Base-by-base conservation (phyloP, 2,113 vertebrate species). In the Baryphthengus martii region DNA sequence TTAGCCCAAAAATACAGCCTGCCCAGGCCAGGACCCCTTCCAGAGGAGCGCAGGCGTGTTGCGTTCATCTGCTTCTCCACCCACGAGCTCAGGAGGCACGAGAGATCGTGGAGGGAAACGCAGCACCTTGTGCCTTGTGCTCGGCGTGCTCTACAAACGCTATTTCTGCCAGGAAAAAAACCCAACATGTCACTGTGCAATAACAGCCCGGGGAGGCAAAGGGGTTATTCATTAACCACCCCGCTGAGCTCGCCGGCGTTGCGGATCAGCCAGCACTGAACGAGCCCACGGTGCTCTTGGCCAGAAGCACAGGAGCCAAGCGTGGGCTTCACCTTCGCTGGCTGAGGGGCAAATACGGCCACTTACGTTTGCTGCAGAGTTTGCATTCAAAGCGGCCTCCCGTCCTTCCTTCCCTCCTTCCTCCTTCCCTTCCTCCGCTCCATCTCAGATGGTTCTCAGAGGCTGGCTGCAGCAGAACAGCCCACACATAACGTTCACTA, bases 401-500 rank as follows among this genome's bases (percentile, higher is more conserved):
- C n/a, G n/a, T n/a, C n/a, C n/a, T n/a, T n/a, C n/a, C n/a, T n/a
- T n/a, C n/a, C n/a, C n/a, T 14, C n/a, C n/a, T n/a, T n/a, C 55
- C 29, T 14, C 35, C 56, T 19, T 14, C 35, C 56, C n/a, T 14
- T 26, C 47, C 33, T 2, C 3, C 7, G 63, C 84, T 5, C 26
- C 1, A 47, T 40, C 10, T 1, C 6, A 15, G 17, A 17, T 0
- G 0, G 2, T 0, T 14, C 3, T 0, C 3, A 4, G 52, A 18
- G 50, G 44, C 40, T 3, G 35, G 12, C 55, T 53, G 33, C 55
- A 24, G 63, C 16, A 33, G 66, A 45, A 37, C 63, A 50, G 45
- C 49, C 17, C 3, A 2, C 33, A 10, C 3, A 0, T 1, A 28
- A 14, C 1, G 0, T 24, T 6, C 49, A 6, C 28, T 1, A 0